Base-by-base conservation (phyloP, 2,797 vertebrate genomes). In the Champsocephalus esox region DNA sequence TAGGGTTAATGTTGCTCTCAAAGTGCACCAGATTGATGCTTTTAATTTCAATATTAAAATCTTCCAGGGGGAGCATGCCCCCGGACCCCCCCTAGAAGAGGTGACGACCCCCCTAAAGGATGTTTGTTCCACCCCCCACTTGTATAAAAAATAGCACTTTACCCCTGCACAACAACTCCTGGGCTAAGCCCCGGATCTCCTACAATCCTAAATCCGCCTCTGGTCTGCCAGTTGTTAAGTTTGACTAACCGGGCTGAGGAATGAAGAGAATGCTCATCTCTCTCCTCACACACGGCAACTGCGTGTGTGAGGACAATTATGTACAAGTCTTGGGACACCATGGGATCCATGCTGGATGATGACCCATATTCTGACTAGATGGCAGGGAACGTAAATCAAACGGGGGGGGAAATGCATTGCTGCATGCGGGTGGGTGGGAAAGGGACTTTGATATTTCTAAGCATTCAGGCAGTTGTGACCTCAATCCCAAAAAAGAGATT, bases 401-500 rank as follows among this genome's bases (percentile, higher is more conserved):
- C 62, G 65, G 51, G 69, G 50, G 56, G 52, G 38, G 64, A 80
- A 80, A 82, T 69, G 66, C 50, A 69, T 54, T 13, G 62, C 61
- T 65, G 63, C 41, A 52, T 51, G 71, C 66, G 80, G 77, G 76
- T 68, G 83, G 82, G 64, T 69, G 82, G 67, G 59, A 88, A 65
- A 56, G 48, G 44, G 66, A 91, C 76, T 84, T 72, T 79, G 57
- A 79, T 80, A 77, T 74, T 83, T 86, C 55, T 63, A 73, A 80
- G 72, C 44, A 63, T 81, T 78, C 61, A 73, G 61, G 66, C 83
- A 83, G 70, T 86, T 80, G 80, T 88, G 84, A 92, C 89, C 87
- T 92, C 81, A 88, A 89, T 91, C 85, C 81, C 70, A 65, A 82
- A 84, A 63, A 81, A 73, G 70, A 80, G 67, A 78, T 86, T 83